A percentile compares a stretch with the other conserved stretches of the same genome.
These are phyloP conservation scores for Lutraria rhynchaena DNA, from an alignment of 1,140 invertebrate genomes.

Conservation along the genomic window DNA sequence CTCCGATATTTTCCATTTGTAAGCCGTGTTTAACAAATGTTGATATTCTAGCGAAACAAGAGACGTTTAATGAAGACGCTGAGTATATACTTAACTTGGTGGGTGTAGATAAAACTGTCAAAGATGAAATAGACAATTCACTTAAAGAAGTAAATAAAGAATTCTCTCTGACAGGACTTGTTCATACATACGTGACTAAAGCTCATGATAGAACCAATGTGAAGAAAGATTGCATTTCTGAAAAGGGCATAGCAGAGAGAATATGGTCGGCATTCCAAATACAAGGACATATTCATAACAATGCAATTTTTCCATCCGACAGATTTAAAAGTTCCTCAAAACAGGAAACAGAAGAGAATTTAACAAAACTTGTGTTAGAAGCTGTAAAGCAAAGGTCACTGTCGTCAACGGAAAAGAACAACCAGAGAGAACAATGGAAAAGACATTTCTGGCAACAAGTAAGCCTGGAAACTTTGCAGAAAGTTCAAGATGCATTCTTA, in stretches of 20 bases:
- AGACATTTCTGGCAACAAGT: conserved; percentile 26
- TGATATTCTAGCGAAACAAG: conserved; percentile 34
- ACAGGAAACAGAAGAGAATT: background rate
- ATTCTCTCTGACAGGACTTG: background rate
- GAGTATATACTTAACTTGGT: conserved; percentile 31
- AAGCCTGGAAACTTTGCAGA: background rate
- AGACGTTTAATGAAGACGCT: conserved; percentile 48
- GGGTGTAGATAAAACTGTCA: background rate
- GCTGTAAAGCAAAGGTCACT: background rate
- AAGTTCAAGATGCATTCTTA: conserved; percentile 25
- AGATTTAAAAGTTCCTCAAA: conserved; percentile 8
- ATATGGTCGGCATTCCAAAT: conserved; percentile 44
- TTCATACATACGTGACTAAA: conserved; percentile 42
- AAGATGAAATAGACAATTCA: conserved; percentile 1
- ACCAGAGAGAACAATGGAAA: conserved; percentile 33
- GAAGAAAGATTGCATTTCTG: conserved; percentile 31
- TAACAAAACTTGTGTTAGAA: conserved; percentile 16
- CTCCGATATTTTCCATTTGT: conserved; percentile 45
- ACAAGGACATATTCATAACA: conserved; percentile 40
- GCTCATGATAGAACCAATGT: conserved; percentile 10
- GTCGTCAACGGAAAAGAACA: background rate
- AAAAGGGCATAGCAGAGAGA: conserved; percentile 16
- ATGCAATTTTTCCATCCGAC: conserved; percentile 2
- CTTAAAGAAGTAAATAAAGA: conserved; percentile 6
- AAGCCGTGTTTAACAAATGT: conserved; percentile 13